Percentiles rank a stretch among this genome's conserved stretches.
Evolutionary conservation across 2,888 invertebrate genomes (phyloP).

Genomic region (Acanthosepion esculentum): DNA sequence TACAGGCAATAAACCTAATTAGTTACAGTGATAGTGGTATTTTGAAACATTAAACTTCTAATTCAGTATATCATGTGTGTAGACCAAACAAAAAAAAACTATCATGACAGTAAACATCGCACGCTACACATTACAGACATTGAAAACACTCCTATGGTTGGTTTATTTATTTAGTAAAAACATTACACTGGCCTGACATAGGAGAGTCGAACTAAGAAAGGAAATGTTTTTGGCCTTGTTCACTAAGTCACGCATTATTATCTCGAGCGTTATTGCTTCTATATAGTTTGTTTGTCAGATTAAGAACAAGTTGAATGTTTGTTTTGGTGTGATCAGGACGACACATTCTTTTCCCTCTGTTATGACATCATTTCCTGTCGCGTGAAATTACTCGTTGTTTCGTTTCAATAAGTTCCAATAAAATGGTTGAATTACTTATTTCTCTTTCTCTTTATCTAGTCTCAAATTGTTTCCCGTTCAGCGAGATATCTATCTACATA

Average conservation of each 20-base stretch:
- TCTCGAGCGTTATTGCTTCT: not conserved
- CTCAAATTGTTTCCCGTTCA: not conserved
- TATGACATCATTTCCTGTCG: not conserved
- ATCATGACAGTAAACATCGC: not conserved
- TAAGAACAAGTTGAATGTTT: not conserved
- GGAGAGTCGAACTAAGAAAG: not conserved
- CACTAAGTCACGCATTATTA: not conserved
- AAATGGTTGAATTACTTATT: not conserved
- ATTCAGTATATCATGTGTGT: not conserved
- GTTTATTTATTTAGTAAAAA: not conserved
- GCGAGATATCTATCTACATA: not conserved
- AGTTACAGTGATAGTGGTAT: not conserved
- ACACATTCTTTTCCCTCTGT: not conserved
- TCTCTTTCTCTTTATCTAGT: not conserved
- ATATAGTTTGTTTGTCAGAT: not conserved
- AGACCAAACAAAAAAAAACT: not conserved
- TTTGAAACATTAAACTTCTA: not conserved
- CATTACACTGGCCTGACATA: not conserved
- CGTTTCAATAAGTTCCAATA: not conserved
- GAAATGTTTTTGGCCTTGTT: not conserved
- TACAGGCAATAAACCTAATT: no score
- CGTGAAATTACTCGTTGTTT: not conserved
- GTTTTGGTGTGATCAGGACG: not conserved
- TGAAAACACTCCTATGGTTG: not conserved
- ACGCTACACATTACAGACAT: not conserved